These are phyloP conservation scores for Muntiacus muntjak DNA, from an alignment of 2,113 vertebrate genomes.

Conservation along the genomic window DNA sequence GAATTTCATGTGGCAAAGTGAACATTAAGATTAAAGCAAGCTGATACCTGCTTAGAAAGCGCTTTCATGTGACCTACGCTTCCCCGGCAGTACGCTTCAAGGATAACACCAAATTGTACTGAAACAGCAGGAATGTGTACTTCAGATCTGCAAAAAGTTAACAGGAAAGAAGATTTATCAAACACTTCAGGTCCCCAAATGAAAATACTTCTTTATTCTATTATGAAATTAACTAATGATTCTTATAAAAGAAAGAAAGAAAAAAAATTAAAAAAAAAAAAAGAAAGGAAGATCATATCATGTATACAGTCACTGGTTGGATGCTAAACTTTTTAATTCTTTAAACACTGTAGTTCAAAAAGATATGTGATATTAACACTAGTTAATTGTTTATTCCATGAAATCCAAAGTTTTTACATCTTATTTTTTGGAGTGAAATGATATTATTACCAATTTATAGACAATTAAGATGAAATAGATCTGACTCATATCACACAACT, in stretches of 20 bases:
- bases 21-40: not conserved
- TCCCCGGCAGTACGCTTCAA: conserved; percentile 96
- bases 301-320: not conserved
- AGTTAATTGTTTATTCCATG: not conserved
- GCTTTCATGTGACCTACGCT: conserved; percentile 97
- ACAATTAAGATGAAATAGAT: not conserved
- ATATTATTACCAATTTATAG: not conserved
- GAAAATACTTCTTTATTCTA: conserved; percentile 13
- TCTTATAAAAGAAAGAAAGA: not conserved
- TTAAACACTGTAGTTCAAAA: not conserved
- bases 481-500: not conserved
- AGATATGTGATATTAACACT: not conserved
- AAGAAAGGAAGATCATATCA: not conserved
- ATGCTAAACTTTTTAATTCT: not conserved
- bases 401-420: not conserved
- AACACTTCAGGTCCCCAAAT: conserved; percentile 5
- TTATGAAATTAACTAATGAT: not conserved
- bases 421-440: not conserved
- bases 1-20: not conserved
- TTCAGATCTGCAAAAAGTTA: conserved; percentile 87
- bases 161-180: not conserved
- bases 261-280: too few species aligned
- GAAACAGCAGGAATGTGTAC: conserved; percentile 94
- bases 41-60: conserved; percentile 93
- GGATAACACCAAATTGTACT: conserved; percentile 93